These are phyloP conservation scores for Lepus europaeus DNA, from an alignment of 2,113 vertebrate genomes.

Conservation along the genomic window DNA sequence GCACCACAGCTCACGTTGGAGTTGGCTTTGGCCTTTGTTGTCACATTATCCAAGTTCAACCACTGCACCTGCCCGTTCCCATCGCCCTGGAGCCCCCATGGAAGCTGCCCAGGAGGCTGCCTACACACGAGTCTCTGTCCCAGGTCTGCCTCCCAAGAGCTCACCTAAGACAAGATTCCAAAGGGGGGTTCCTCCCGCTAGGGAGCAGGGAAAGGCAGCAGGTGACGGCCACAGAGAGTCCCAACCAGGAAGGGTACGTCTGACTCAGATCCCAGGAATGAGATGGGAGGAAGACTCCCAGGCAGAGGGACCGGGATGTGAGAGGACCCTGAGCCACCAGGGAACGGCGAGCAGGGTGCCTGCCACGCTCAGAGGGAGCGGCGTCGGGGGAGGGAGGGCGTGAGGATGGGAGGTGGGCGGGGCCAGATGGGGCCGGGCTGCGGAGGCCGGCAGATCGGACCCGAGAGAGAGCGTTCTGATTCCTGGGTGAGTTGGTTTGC, in stretches of 20 bases:
- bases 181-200: neutral
- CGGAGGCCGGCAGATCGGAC: neutral
- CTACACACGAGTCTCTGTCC: neutral
- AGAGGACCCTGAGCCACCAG: neutral
- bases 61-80: neutral
- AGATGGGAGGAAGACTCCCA: neutral
- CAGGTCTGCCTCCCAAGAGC: neutral
- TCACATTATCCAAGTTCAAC: neutral
- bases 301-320: neutral
- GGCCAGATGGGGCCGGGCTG: no score
- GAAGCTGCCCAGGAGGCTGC: neutral
- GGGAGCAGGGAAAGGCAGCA: neutral
- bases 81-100: neutral
- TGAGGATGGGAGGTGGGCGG: accelerated
- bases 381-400: neutral
- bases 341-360: neutral
- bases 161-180: neutral
- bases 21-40: neutral
- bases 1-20: neutral
- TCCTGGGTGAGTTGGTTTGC: neutral
- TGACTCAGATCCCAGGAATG: neutral
- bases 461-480: neutral
- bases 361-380: neutral
- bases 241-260: neutral
- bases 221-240: neutral